A percentile compares a stretch with the other conserved stretches of the same genome.
phyloP scores from a whole-genome alignment of 2,113 vertebrate species.

The Benitochromis conjunctus region DNA sequence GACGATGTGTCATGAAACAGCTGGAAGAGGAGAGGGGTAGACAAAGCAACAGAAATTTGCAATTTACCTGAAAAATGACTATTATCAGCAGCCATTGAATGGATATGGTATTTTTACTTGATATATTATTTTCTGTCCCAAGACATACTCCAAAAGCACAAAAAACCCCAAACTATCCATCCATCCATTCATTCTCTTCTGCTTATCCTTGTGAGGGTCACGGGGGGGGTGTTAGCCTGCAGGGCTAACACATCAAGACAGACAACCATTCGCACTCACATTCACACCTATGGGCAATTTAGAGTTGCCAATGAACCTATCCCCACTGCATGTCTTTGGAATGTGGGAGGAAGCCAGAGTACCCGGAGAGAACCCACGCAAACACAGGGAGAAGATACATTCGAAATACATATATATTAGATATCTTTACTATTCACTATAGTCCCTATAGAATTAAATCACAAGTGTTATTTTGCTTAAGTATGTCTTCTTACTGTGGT shows the following conservation, averaged over 20 bases:
- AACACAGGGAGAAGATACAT: not conserved
- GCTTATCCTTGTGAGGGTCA: fast-evolving
- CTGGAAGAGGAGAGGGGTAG: not conserved
- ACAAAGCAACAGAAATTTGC: not conserved
- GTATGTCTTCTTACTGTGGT: not conserved
- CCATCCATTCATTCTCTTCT: not conserved
- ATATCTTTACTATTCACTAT: not conserved
- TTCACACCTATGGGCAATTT: not conserved
- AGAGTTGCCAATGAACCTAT: not conserved
- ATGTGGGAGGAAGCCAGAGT: not conserved
- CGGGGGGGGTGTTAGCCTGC: not conserved
- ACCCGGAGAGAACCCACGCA: not conserved
- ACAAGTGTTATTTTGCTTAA: not conserved
- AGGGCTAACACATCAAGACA: not conserved
- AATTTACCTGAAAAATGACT: not conserved
- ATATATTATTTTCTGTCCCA: not conserved
- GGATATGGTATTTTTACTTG: not conserved
- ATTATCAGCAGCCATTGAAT: not conserved
- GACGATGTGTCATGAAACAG: not conserved
- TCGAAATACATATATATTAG: not conserved
- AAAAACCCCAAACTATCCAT: fast-evolving
- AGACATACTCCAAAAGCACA: not conserved
- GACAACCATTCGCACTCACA: not conserved
- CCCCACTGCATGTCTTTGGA: not conserved
- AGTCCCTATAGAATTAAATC: not conserved